Conservation (phyloP, 2,888 invertebrate species). For the Drosophila rellima region DNA sequence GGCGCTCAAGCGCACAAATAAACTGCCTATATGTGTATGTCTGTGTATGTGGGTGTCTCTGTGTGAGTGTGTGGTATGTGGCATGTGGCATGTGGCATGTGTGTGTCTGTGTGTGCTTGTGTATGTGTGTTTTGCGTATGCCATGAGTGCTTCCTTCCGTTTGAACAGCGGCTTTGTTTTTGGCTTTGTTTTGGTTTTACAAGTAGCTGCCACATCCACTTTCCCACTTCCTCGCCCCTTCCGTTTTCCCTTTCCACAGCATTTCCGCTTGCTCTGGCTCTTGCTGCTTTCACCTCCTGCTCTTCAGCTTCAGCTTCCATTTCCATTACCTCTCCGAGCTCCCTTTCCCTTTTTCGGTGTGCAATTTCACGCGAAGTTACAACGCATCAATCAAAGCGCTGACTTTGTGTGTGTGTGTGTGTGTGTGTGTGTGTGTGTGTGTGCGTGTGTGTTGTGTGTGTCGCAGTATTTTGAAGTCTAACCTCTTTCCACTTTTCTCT, state of each 20-base stretch:
- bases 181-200: conserved; percentile 48
- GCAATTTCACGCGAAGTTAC: conserved; percentile 78
- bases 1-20: conserved; percentile 47
- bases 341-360: conserved; percentile 50
- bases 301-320: not conserved
- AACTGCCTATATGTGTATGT: conserved; percentile 36
- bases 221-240: conserved; percentile 11
- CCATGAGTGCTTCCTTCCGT: conserved; percentile 64
- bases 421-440: conserved; percentile 15
- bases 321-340: not conserved
- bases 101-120: conserved; percentile 16
- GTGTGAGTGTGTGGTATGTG: conserved; percentile 23
- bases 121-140: conserved; percentile 20
- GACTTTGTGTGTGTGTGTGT: conserved; percentile 10
- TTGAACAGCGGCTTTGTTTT: conserved; percentile 40
- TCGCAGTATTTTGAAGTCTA: not conserved
- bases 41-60: conserved; percentile 7
- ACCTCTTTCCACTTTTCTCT: not conserved
- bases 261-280: not conserved
- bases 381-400: conserved; percentile 74
- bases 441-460: conserved; percentile 5
- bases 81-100: conserved; percentile 13
- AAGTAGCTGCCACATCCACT: conserved; percentile 44
- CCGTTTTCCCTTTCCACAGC: not conserved
- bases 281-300: not conserved